phyloP scores from a whole-genome alignment of 2,113 vertebrate species.

The Notarius quadriscutis region DNA sequence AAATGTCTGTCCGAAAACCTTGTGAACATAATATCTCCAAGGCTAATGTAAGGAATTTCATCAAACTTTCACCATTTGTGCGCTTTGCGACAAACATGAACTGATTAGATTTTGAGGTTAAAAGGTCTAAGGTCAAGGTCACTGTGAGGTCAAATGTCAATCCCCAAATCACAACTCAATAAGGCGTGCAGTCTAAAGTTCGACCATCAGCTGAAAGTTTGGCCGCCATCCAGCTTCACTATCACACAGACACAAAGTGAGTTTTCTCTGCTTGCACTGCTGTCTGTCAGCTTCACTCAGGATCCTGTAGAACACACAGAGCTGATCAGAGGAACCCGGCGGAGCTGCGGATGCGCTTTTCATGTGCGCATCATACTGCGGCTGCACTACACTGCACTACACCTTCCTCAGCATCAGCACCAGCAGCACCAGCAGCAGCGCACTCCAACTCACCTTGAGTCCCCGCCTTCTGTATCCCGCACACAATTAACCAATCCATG shows the following conservation, averaged over 20 bases:
- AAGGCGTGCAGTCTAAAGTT: too few relatives aligned
- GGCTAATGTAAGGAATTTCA: too few relatives aligned
- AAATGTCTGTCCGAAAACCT: too few relatives aligned
- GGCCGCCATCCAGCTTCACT: background rate
- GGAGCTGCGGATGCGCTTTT: conserved; percentile 65
- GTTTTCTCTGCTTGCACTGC: background rate
- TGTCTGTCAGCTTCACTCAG: background rate
- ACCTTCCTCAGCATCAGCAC: conserved; percentile 35
- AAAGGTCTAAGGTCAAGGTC: too few relatives aligned
- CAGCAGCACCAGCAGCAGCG: conserved; percentile 75
- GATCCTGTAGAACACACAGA: background rate
- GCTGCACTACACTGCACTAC: conserved; percentile 61
- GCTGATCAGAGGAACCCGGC: conserved; percentile 55
- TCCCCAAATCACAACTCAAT: too few relatives aligned
- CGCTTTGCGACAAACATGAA: too few relatives aligned
- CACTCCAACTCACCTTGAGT: conserved; percentile 96
- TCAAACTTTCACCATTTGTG: too few relatives aligned
- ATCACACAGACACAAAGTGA: background rate
- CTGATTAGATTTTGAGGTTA: too few relatives aligned
- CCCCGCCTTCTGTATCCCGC: conserved; percentile 65
- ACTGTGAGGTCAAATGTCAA: too few relatives aligned
- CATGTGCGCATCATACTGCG: conserved; percentile 98
- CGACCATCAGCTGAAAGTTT: conserved; percentile 18
- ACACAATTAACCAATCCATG: conserved; percentile 76
- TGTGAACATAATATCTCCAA: too few relatives aligned